These are phyloP conservation scores for Nyctibius grandis DNA, from an alignment of 2,797 vertebrate species.

Conservation along the genomic window DNA sequence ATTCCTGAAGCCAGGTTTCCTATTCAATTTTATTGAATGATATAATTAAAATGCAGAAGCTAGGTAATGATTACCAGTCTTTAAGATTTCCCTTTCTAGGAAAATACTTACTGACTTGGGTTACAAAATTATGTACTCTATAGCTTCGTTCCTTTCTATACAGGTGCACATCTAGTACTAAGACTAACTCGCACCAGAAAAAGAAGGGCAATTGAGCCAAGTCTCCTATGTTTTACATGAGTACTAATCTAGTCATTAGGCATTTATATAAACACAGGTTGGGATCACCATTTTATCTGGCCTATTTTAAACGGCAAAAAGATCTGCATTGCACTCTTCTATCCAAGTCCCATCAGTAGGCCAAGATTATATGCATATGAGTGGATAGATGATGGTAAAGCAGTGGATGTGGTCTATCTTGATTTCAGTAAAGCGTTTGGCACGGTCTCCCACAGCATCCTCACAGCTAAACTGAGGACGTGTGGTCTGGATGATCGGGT, in stretches of 20 bases:
- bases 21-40: not conserved
- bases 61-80: not conserved
- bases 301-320: not conserved
- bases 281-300: not conserved
- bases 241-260: not conserved
- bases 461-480: too few species aligned
- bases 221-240: not conserved
- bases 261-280: not conserved
- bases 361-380: not conserved
- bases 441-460: too few species aligned
- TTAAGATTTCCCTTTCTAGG: not conserved
- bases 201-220: not conserved
- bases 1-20: not conserved
- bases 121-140: not conserved
- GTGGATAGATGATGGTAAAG: too few species aligned
- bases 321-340: not conserved
- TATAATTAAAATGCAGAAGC: not conserved
- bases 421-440: too few species aligned
- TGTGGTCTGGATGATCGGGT: too few species aligned
- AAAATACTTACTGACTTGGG: not conserved
- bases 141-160: not conserved
- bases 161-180: not conserved
- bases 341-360: not conserved
- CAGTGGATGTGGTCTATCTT: too few species aligned
- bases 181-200: not conserved